These are phyloP conservation scores for Oostethus manadensis DNA, from an alignment of 2,113 vertebrate genomes.

Conservation along the genomic window DNA sequence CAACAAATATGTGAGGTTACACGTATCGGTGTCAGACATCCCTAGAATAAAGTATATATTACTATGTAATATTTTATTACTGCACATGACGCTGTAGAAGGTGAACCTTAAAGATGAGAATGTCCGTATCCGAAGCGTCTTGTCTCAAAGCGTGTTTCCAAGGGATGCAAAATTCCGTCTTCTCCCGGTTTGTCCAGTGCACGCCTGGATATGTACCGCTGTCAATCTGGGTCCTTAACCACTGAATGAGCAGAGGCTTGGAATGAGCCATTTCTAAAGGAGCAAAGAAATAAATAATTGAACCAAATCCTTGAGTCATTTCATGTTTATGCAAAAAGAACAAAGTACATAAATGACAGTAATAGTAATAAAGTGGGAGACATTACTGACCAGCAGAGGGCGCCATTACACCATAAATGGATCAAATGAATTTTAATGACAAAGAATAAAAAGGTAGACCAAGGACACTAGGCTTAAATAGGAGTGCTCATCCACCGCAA, in stretches of 20 bases:
- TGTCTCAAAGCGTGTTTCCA: slow-evolving; percentile 84
- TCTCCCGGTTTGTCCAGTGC: slow-evolving; percentile 67
- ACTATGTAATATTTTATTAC: too few species aligned
- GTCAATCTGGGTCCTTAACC: slow-evolving; percentile 74
- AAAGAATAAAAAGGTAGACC: neutral
- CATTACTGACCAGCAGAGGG: slow-evolving; percentile 5
- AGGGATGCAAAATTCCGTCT: slow-evolving; percentile 75
- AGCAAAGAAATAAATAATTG: neutral
- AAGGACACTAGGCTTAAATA: too few species aligned
- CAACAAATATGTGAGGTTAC: too few species aligned
- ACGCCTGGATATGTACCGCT: slow-evolving; percentile 72
- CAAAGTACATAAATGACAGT: neutral
- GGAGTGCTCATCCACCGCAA: too few species aligned
- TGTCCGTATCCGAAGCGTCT: slow-evolving; percentile 70
- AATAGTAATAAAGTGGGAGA: neutral
- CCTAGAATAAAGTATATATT: too few species aligned
- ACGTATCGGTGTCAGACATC: too few species aligned
- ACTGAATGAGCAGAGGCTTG: slow-evolving; percentile 79
- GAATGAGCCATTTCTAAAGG: slow-evolving; percentile 66
- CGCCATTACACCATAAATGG: neutral
- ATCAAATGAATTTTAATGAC: neutral
- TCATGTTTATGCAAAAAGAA: too few species aligned
- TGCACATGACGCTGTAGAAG: neutral
- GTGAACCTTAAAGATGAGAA: slow-evolving; percentile 78
- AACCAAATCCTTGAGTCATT: too few species aligned